These are phyloP conservation scores for Actinopyga echinites DNA, from an alignment of 53 echinoderm and acorn worm species.

Conservation along the genomic window DNA sequence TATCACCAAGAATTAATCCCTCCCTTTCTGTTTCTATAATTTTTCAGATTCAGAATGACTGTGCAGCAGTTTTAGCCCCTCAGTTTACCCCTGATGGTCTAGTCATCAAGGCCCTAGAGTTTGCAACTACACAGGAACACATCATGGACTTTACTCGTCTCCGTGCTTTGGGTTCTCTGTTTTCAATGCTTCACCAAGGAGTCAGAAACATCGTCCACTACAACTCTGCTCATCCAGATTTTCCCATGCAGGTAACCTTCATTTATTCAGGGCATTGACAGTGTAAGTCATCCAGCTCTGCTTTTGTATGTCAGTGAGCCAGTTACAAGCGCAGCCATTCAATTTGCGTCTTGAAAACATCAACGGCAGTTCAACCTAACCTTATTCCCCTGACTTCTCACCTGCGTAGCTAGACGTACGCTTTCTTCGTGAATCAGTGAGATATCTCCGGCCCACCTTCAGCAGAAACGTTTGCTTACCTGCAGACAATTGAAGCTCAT, in stretches of 20 bases:
- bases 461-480: no score
- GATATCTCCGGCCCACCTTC: no score
- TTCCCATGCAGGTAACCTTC: conserved; percentile 88
- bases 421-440: no score
- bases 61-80: conserved; percentile 69
- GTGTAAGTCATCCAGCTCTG: no score
- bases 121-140: conserved; percentile 85
- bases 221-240: conserved; percentile 88
- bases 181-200: conserved; percentile 91
- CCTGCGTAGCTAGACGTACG: no score
- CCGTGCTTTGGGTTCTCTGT: conserved; percentile 87
- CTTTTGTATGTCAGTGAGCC: no score
- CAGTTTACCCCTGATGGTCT: conserved; percentile 90
- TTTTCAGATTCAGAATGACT: conserved; percentile 84
- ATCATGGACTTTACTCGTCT: conserved; percentile 99
- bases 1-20: not conserved
- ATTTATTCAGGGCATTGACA: no score
- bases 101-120: conserved; percentile 82
- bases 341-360: no score
- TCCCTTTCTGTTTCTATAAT: not conserved
- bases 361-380: no score
- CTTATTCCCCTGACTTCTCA: no score
- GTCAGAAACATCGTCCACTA: conserved; percentile 90
- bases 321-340: no score
- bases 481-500: no score